Evolutionary conservation across 30 jellyfish, hydroid and myxozoan species (phyloP).

Genomic region (Turritopsis rubra): DNA sequence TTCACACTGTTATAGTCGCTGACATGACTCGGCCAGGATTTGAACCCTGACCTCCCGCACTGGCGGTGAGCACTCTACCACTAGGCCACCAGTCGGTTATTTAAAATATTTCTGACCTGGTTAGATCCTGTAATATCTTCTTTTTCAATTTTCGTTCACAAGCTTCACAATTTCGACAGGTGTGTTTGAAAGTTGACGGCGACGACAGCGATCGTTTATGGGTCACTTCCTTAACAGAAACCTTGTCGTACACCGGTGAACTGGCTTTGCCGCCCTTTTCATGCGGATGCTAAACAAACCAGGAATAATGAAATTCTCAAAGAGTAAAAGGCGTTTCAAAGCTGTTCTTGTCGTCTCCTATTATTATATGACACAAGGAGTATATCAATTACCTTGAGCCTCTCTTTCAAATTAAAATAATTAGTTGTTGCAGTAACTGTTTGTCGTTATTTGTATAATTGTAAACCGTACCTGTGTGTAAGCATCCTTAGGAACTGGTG

Average conservation of each 20-base stretch:
- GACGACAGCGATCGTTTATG: conserved; percentile 4
- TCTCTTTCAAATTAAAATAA: not conserved
- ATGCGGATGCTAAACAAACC: not conserved
- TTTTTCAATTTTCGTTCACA: not conserved
- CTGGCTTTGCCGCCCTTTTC: not conserved
- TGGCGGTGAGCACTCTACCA: not conserved
- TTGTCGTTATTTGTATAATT: too few relatives aligned
- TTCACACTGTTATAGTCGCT: too few relatives aligned
- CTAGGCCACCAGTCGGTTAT: not conserved
- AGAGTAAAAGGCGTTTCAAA: too few relatives aligned
- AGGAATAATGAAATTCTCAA: too few relatives aligned
- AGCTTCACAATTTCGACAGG: conserved; percentile 5
- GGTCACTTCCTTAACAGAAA: not conserved
- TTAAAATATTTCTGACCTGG: not conserved
- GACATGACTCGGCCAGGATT: too few relatives aligned
- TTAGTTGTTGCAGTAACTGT: too few relatives aligned
- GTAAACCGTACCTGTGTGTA: not conserved
- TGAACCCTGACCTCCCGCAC: too few relatives aligned
- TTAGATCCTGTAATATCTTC: not conserved
- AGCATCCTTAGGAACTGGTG: not conserved
- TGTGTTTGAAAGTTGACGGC: conserved; percentile 11
- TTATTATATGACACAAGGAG: too few relatives aligned
- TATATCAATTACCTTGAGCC: not conserved
- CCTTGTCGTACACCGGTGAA: not conserved
- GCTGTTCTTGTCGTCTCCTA: too few relatives aligned